Evolutionary conservation across 2,888 invertebrate species (phyloP).

Genomic region (Liodrosophila aerea): DNA sequence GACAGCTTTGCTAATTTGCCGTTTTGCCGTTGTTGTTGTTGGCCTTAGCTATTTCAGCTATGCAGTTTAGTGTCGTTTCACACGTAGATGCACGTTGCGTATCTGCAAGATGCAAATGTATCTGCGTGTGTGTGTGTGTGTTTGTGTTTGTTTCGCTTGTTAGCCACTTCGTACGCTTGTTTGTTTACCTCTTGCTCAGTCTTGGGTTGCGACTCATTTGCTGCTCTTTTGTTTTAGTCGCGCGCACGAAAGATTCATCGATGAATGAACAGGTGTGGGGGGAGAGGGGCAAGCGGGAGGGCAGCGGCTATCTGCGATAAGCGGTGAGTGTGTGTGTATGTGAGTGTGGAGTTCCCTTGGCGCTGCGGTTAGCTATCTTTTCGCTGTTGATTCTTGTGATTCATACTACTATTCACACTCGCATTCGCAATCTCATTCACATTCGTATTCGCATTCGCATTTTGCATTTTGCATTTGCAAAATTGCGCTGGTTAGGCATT

Average conservation of each 20-base stretch:
- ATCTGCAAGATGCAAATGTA: constrained; percentile 30
- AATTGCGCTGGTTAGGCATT: constrained; percentile 76
- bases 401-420: constrained; percentile 34
- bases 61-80: constrained; percentile 70
- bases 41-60: constrained; percentile 53
- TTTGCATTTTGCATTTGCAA: constrained; percentile 41
- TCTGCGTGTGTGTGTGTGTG: constrained; percentile 8
- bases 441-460: constrained; percentile 1
- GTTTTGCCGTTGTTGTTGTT: constrained; percentile 18
- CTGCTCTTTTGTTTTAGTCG: constrained; percentile 50
- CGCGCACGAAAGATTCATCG: constrained; percentile 64
- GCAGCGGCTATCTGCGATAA: constrained; percentile 41
- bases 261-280: constrained; percentile 63
- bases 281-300: not conserved
- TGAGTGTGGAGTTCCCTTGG: constrained; percentile 69
- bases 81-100: constrained; percentile 57
- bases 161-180: constrained; percentile 24
- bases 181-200: constrained; percentile 33
- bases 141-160: constrained; percentile 37
- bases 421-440: constrained; percentile 14
- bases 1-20: constrained; percentile 43
- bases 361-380: constrained; percentile 24
- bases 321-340: constrained; percentile 67
- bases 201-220: constrained; percentile 34
- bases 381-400: constrained; percentile 45